Evolutionary conservation across 2,888 invertebrate genomes (phyloP).

Genomic region (Calephelis perditalis): DNA sequence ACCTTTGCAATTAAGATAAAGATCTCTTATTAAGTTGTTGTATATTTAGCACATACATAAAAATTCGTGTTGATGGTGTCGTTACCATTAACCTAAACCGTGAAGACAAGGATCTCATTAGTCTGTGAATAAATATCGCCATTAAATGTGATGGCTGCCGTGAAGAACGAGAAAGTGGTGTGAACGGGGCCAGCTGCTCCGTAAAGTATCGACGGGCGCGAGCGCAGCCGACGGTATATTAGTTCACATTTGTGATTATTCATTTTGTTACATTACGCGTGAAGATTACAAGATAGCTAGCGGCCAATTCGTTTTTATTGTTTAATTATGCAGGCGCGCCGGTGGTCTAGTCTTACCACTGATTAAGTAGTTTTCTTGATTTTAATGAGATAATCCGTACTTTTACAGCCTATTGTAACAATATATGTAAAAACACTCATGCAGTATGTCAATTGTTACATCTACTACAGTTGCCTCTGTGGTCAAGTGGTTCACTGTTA

Average conservation of each 20-base stretch:
- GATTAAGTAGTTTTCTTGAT: too few relatives aligned
- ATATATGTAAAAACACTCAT: too few relatives aligned
- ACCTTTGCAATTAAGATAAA: too few relatives aligned
- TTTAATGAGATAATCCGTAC: background rate
- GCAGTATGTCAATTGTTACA: too few relatives aligned
- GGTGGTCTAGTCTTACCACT: background rate
- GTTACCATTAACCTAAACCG: too few relatives aligned
- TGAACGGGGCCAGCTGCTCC: background rate
- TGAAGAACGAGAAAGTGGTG: background rate
- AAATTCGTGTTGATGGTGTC: too few relatives aligned
- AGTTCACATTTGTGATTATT: conserved; percentile 2
- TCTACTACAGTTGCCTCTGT: too few relatives aligned
- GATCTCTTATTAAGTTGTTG: too few relatives aligned
- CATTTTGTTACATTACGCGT: conserved; percentile 13
- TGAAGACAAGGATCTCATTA: background rate
- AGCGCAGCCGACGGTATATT: background rate
- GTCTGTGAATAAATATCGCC: background rate
- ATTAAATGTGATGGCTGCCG: background rate
- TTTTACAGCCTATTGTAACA: too few relatives aligned
- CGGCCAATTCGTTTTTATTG: conserved; percentile 9
- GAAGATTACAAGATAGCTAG: conserved; percentile 11
- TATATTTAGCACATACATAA: too few relatives aligned
- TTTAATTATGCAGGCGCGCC: conserved; percentile 12
- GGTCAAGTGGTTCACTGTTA: too few relatives aligned
- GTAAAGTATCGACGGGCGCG: background rate